Evolutionary conservation across 2,113 vertebrate genomes (phyloP).

Genomic region (Sciurus niger): DNA sequence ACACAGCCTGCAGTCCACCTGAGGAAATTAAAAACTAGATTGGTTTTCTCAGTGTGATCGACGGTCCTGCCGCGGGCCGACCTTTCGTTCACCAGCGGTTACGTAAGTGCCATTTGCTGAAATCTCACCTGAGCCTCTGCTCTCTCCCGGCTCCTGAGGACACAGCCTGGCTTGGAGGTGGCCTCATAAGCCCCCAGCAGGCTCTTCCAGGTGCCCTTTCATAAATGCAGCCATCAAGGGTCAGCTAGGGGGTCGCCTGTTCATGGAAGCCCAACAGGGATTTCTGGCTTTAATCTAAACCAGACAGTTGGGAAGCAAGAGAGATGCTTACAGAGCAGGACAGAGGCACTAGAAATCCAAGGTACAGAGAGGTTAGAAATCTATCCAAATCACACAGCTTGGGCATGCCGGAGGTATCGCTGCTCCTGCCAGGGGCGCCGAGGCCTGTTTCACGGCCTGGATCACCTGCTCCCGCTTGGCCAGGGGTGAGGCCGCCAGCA

Average conservation of each 20-base stretch:
- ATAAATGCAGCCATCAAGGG: not conserved
- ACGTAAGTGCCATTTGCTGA: not conserved
- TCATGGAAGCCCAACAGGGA: not conserved
- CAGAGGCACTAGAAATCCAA: not conserved
- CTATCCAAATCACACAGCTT: not conserved
- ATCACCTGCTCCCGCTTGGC: not conserved
- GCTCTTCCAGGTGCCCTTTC: not conserved
- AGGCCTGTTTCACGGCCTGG: not conserved
- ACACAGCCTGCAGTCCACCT: not conserved
- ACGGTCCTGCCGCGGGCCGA: slow-evolving; percentile 9
- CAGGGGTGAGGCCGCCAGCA: not conserved
- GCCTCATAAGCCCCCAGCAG: not conserved
- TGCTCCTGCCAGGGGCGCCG: not conserved
- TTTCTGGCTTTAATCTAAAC: not conserved
- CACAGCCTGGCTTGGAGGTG: not conserved
- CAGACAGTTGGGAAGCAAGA: not conserved
- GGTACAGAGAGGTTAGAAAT: not conserved
- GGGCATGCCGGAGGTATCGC: accelerated
- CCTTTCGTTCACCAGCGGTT: slow-evolving; percentile 50
- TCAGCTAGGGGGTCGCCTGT: not conserved
- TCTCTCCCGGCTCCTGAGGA: not conserved
- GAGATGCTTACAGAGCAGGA: not conserved
- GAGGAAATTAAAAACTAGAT: slow-evolving; percentile 76
- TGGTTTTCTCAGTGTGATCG: slow-evolving; percentile 63
- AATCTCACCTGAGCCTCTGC: not conserved